These are phyloP conservation scores for Epinotia bilunana DNA, from an alignment of 2,888 invertebrate genomes.

Conservation along the genomic window DNA sequence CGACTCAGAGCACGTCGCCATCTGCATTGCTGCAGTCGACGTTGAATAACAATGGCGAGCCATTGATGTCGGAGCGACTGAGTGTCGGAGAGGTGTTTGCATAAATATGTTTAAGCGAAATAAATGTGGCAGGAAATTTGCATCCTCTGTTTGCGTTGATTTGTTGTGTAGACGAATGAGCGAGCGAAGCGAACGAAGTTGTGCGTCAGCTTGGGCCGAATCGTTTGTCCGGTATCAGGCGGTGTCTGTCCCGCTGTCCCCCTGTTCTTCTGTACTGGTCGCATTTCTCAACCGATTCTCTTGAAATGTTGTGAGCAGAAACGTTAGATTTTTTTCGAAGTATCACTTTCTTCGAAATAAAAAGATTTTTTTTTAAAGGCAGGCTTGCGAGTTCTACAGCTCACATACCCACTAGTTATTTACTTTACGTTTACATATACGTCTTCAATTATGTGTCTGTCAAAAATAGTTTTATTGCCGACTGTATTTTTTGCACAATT, in stretches of 20 bases:
- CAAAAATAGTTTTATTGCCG: no score
- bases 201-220: no score
- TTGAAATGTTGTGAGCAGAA: no score
- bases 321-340: no score
- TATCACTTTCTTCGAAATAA: no score
- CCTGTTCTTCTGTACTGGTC: background rate
- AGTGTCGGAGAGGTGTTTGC: constrained; percentile 1
- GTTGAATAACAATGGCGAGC: constrained; percentile 30
- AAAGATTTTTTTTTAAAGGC: no score
- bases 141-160: constrained; percentile 18
- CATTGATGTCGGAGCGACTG: constrained; percentile 25
- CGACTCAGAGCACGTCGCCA: constrained; percentile 19
- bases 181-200: no score
- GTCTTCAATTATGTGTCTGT: background rate
- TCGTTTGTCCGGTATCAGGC: no score
- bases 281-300: no score
- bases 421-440: background rate
- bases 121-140: constrained; percentile 24
- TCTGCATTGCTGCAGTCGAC: constrained; percentile 31
- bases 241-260: no score
- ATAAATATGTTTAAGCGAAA: constrained; percentile 4
- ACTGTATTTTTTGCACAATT: no score
- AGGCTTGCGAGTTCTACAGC: no score
- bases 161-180: background rate
- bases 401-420: background rate